A percentile compares a stretch with the other conserved stretches of the same genome.
These are phyloP conservation scores for Acrossocheilus wenchowensis DNA, from an alignment of 2,797 vertebrate genomes.

Conservation along the genomic window DNA sequence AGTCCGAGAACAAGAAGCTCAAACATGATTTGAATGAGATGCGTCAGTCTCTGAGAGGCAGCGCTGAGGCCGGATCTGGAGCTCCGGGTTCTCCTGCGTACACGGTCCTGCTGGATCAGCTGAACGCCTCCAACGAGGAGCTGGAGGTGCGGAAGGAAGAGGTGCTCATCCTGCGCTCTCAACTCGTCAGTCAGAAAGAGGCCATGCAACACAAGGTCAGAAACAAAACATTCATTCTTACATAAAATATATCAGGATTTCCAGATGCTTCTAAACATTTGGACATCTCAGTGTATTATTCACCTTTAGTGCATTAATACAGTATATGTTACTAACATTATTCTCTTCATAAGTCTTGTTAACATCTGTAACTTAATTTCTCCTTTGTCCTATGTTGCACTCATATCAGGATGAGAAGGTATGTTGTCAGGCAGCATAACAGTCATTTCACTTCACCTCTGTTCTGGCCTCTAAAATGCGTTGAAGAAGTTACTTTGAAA, in stretches of 20 bases:
- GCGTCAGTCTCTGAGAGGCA: constrained; percentile 87
- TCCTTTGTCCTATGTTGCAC: constrained; percentile 73
- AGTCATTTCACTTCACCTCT: not conserved
- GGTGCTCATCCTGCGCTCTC: constrained; percentile 95
- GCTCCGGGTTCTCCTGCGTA: constrained; percentile 91
- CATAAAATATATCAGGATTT: not conserved
- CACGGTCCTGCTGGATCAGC: constrained; percentile 92
- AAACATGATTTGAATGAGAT: constrained; percentile 92
- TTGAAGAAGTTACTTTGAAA: not conserved
- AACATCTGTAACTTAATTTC: constrained; percentile 75
- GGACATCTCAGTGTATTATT: not conserved
- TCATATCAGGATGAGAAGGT: constrained; percentile 97
- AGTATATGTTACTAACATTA: constrained; percentile 38
- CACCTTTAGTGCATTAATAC: not conserved
- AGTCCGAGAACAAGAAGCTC: constrained; percentile 98
- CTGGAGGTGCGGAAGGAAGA: constrained; percentile 98
- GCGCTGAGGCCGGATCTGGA: constrained; percentile 78
- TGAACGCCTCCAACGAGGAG: constrained; percentile 92
- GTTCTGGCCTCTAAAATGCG: not conserved
- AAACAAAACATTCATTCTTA: not conserved
- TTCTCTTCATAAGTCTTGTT: constrained; percentile 65
- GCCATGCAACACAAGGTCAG: constrained; percentile 93
- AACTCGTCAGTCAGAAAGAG: constrained; percentile 97
- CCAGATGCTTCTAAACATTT: not conserved
- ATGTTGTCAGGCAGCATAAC: constrained; percentile 59